Evolutionary conservation across 2,113 vertebrate genomes (phyloP).

Genomic region (Castor canadensis): DNA sequence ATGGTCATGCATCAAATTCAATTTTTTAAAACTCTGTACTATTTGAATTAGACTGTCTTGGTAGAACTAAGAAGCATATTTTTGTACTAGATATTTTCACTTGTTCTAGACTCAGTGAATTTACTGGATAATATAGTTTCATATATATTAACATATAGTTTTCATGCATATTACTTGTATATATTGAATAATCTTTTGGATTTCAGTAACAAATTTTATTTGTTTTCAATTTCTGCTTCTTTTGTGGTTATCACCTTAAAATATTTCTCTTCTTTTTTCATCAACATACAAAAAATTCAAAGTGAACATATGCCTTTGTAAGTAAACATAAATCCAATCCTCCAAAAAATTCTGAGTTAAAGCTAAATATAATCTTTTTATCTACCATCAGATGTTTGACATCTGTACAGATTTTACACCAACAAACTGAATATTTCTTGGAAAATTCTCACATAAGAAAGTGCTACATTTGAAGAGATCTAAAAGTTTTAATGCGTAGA

Average conservation of each 20-base stretch:
- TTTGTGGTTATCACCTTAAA: slow-evolving; percentile 66
- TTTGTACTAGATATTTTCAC: neutral
- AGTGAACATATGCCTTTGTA: slow-evolving; percentile 67
- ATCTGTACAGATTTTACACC: slow-evolving; percentile 70
- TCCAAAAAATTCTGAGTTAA: slow-evolving; percentile 57
- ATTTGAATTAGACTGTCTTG: neutral
- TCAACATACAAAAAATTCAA: slow-evolving; percentile 58
- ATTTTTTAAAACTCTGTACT: neutral
- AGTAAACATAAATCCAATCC: slow-evolving; percentile 67
- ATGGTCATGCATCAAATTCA: neutral
- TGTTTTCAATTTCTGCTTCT: slow-evolving; percentile 57
- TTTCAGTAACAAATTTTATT: slow-evolving; percentile 73
- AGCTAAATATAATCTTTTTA: slow-evolving; percentile 66
- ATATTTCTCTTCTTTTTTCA: slow-evolving; percentile 73
- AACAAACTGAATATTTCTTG: slow-evolving; percentile 62
- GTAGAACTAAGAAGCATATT: neutral
- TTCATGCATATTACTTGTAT: no score
- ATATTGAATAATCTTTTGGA: neutral
- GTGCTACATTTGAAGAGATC: slow-evolving; percentile 48
- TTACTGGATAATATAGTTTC: neutral
- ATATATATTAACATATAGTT: neutral
- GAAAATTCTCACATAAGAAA: slow-evolving; percentile 53
- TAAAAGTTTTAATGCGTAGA: slow-evolving; percentile 33
- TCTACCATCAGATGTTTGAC: slow-evolving; percentile 74
- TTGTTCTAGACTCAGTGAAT: neutral